Evolutionary conservation across 2,888 invertebrate genomes (phyloP), one percentile per base, ranked within the genome.

Genomic region (Heliconius cydno): DNA sequence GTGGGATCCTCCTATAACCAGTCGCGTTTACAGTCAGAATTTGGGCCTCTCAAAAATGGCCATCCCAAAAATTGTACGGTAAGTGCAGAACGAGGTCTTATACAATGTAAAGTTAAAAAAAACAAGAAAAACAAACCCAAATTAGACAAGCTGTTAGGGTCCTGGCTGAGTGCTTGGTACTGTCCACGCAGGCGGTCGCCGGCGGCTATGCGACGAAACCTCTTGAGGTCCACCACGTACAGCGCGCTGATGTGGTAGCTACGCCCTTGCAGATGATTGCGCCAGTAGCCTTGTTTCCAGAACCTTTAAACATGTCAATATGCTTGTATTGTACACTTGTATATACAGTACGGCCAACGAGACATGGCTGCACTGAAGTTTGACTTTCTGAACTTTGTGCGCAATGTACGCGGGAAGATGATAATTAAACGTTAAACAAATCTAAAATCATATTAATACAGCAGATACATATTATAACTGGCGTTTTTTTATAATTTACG

Each of bases 201-300:
- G 66, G 99, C 99, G 0, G 99, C 99, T 88, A 99, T 98, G 87
- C 98, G 97, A 4, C 99, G 96, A 96, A 99, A 99, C 83, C 98
- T 96, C 91, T 98, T 98, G 87, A 99, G 95, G 92, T 99, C 99
- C 28, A 99, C 99, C 63, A 99, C 99, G 94, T 99, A 99, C 82
- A 99, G 95, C 7, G 99, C 99, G 85, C 99, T 99, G 94, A 98
- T 98, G 91, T 98, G 98, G 93, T 99, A 99, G 87, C 97, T 97
- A 83, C 99, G 96, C 0, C 99, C 98, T 84, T 95, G 99, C 82
- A 99, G 95, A 95, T 99, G 99, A 91, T 98, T 99, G 81, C 98
- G 97, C 99, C 99, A 99, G 92, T 99, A 99, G n/a, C 99, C 99
- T 88, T 98, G 98, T 92, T 98, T 99, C 99, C 99, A 99, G 95